Evolutionary conservation across 1,140 invertebrate genomes (phyloP).

Genomic region (Cephus cinctus): DNA sequence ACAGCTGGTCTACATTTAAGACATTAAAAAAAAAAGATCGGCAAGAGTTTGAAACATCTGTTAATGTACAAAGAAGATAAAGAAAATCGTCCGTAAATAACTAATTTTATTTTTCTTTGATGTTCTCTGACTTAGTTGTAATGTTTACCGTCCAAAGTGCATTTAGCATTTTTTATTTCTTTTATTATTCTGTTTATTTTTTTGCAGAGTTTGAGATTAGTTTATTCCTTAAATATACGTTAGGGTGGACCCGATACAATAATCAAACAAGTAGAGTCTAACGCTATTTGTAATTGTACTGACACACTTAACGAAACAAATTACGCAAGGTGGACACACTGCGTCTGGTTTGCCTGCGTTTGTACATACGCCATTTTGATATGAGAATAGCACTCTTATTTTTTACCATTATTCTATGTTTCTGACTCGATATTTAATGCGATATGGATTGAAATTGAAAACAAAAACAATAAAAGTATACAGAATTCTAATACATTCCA

Average conservation of each 20-base stretch:
- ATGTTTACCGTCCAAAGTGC: conserved; percentile 46
- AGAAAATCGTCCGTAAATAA: background rate
- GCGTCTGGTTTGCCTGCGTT: background rate
- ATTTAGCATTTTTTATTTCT: conserved; percentile 26
- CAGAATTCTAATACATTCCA: background rate
- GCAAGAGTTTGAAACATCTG: background rate
- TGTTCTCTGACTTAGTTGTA: conserved; percentile 40
- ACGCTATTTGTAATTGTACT: conserved; percentile 20
- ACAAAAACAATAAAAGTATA: conserved; percentile 3
- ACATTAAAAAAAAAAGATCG: no score
- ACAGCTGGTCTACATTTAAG: no score
- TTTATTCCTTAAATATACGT: no score
- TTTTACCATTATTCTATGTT: conserved; percentile 24
- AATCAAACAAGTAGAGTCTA: conserved; percentile 18
- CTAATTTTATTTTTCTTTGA: conserved; percentile 19
- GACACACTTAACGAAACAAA: conserved; percentile 21
- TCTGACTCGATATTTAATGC: conserved; percentile 8
- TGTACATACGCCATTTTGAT: conserved; percentile 39
- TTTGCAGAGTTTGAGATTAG: conserved; percentile 14
- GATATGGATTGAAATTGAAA: background rate
- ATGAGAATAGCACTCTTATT: conserved; percentile 21
- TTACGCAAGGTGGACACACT: background rate
- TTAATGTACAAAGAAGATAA: background rate
- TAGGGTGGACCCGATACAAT: background rate
- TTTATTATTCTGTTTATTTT: conserved; percentile 32